Conservation (phyloP, 2,113 vertebrate genomes). For the Cyanistes caeruleus region DNA sequence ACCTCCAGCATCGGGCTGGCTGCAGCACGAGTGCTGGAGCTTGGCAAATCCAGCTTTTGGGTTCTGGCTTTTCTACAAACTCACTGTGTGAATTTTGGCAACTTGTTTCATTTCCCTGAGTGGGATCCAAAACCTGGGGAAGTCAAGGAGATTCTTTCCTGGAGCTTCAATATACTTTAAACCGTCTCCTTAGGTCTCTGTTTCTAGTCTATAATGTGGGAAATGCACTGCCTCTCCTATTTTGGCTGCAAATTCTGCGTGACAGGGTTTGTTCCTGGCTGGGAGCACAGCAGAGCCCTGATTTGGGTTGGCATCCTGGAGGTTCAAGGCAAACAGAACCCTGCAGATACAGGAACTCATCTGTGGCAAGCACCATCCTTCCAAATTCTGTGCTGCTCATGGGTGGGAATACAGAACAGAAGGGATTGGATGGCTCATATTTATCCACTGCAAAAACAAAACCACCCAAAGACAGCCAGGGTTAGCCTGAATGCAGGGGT, state of each 20-base stretch:
- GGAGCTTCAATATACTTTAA: slow-evolving; percentile 1
- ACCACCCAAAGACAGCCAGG: neutral
- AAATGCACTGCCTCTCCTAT: neutral
- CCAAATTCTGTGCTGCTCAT: neutral
- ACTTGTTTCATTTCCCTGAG: slow-evolving; percentile 12
- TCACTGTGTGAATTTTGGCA: neutral
- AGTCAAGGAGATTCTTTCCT: slow-evolving; percentile 9
- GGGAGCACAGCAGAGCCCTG: neutral
- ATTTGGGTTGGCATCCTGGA: neutral
- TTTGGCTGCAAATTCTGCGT: neutral
- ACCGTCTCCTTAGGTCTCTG: neutral
- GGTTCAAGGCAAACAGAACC: neutral
- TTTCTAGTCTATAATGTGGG: neutral
- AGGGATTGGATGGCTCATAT: neutral
- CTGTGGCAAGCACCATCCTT: neutral
- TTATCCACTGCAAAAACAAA: neutral
- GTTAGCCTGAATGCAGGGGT: too few species aligned
- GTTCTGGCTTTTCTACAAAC: neutral
- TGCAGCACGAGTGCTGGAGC: neutral
- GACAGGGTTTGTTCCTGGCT: neutral
- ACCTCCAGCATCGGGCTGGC: neutral
- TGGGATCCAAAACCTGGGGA: neutral
- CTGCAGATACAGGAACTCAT: neutral
- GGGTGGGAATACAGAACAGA: neutral
- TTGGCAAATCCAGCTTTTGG: neutral